A percentile compares a stretch with the other conserved stretches of the same genome.
These are phyloP conservation scores for Sepiola atlantica DNA, from an alignment of 2,888 invertebrate species.

Conservation along the genomic window DNA sequence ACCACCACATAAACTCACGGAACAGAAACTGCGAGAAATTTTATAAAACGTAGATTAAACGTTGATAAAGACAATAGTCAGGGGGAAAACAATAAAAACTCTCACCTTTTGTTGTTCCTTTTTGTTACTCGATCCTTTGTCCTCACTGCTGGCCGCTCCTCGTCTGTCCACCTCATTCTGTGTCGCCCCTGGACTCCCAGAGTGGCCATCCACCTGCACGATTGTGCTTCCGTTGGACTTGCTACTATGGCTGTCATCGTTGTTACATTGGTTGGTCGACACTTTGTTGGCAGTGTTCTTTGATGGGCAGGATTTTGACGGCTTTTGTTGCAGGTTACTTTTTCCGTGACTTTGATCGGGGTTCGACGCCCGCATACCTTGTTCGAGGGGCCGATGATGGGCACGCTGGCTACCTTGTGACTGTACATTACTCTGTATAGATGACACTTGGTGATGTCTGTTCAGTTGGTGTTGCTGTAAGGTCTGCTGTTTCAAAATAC, in stretches of 20 bases:
- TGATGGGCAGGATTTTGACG: slow-evolving; percentile 12
- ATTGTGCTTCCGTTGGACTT: slow-evolving; percentile 37
- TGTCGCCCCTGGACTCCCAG: slow-evolving; percentile 17
- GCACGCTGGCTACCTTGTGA: slow-evolving; percentile 39
- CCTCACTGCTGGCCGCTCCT: background rate
- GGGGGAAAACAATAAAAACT: background rate
- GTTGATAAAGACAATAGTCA: no score
- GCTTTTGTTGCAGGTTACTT: slow-evolving; percentile 23
- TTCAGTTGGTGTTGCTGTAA: slow-evolving; percentile 38
- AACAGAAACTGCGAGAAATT: no score
- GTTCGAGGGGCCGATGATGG: slow-evolving; percentile 41
- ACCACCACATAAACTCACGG: no score
- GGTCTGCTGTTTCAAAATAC: slow-evolving; percentile 44
- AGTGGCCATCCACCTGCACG: slow-evolving; percentile 13
- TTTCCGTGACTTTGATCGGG: slow-evolving; percentile 32
- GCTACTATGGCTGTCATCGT: slow-evolving; percentile 37
- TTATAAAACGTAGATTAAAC: no score
- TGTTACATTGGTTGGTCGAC: slow-evolving; percentile 40
- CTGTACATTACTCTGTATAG: slow-evolving; percentile 40
- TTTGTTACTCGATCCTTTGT: slow-evolving; percentile 37
- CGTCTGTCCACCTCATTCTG: background rate
- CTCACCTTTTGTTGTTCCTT: slow-evolving; percentile 44
- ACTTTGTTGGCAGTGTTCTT: background rate
- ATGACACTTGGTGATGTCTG: slow-evolving; percentile 44
- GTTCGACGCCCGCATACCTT: background rate